Evolutionary conservation across 1,140 invertebrate genomes (phyloP).

Genomic region (Pogonognathellus flavescens): DNA sequence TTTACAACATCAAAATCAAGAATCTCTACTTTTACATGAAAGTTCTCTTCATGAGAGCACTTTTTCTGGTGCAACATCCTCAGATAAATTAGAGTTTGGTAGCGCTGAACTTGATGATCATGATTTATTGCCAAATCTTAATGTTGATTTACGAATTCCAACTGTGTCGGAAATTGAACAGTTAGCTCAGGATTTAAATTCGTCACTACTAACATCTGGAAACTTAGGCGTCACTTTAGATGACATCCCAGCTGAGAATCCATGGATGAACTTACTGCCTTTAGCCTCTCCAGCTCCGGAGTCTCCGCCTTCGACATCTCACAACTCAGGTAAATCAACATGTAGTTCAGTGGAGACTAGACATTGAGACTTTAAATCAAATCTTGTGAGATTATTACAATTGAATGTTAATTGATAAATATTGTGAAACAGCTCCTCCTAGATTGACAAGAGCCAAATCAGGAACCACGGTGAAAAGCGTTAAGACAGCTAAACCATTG

Average conservation of each 20-base stretch:
- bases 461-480: neutral
- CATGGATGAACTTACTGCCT: constrained; percentile 16
- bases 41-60: constrained; percentile 6
- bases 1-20: neutral
- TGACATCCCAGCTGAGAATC: constrained; percentile 8
- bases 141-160: constrained; percentile 4
- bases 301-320: neutral
- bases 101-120: neutral
- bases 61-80: neutral
- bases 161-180: constrained; percentile 56
- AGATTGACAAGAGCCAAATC: neutral
- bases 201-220: constrained; percentile 50
- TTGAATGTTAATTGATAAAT: neutral
- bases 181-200: constrained; percentile 57
- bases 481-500: neutral
- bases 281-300: neutral
- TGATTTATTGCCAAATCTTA: constrained; percentile 7
- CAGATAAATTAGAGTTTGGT: neutral
- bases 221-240: neutral
- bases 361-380: neutral
- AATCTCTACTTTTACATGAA: constrained; percentile 24
- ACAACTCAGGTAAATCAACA: neutral
- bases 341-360: neutral
- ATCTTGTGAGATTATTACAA: neutral
- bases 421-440: neutral